Evolutionary conservation across 2,888 invertebrate species (phyloP), one percentile per base, ranked within the genome.

Genomic region (Arctia plantaginis): DNA sequence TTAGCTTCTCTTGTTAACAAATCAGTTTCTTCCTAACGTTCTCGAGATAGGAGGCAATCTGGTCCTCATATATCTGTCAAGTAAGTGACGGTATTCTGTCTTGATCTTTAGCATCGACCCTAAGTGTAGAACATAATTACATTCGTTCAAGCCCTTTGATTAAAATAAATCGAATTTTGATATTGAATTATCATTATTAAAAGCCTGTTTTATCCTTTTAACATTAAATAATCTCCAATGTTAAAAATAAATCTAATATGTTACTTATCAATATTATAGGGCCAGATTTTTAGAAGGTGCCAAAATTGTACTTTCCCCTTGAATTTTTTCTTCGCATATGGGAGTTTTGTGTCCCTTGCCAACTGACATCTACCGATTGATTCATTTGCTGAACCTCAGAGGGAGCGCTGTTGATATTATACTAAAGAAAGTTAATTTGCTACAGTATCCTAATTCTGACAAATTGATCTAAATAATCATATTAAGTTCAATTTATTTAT

Each of bases 1-100:
- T 65, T 74, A 74, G 74, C 64, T 70, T 70, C 10, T 73, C 13
- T 51, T 69, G 66, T 1, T 55, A 69, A 69, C 69, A 73, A 73
- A 73, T 73, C 73, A 4, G 13, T 67, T 51, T 73, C n/a, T 55
- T 44, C n/a, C 8, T 66, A 30, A 67, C 8, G 30, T 23, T 30
- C 13, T 30, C 30, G 20, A 33, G 23, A 23, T 65, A 35, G 18
- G 41, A 3, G 4, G 1, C 41, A 41, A 23, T 51, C 51, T 51
- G 66, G 39, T 13, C 66, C n/a, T 13, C n/a, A 23, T 66, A n/a
- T 66, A n/a, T 12, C 23, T 66, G 20, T 7, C 51, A 12, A 51
- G 35, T 35, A 35, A 65, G 39, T 13, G 41, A 66, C 8, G n/a
- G 18, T n/a, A 66, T n/a, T 15, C 8, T 8, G 33, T 64, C 33